phyloP scores from a whole-genome alignment of 2,113 vertebrate genomes.

The Noctilio leporinus region DNA sequence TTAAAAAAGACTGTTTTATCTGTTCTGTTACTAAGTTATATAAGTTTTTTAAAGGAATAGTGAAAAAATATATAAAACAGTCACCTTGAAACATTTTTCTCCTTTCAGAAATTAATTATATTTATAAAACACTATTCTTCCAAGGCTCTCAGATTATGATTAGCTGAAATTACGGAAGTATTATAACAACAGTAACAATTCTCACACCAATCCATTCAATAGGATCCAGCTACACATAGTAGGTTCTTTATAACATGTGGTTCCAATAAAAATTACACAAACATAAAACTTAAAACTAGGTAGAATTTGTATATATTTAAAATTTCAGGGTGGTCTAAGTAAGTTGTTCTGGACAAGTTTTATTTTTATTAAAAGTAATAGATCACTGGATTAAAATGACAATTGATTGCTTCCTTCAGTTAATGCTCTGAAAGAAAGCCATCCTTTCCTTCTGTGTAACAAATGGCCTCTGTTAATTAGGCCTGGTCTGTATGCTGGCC shows the following conservation, averaged over 20 bases:
- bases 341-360: constrained; percentile 27
- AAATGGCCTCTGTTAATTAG: constrained; percentile 42
- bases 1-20: background rate
- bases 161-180: constrained; percentile 30
- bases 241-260: background rate
- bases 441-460: constrained; percentile 16
- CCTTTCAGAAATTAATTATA: constrained; percentile 26
- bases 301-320: constrained; percentile 20
- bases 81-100: constrained; percentile 30
- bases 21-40: background rate
- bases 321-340: constrained; percentile 15
- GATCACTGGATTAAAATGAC: constrained; percentile 1
- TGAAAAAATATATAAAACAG: background rate
- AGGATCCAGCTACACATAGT: background rate
- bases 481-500: constrained; percentile 38
- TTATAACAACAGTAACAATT: constrained; percentile 8
- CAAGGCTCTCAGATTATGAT: background rate
- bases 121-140: constrained; percentile 4
- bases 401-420: constrained; percentile 23
- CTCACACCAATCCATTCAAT: background rate
- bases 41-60: background rate
- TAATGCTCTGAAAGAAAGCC: background rate
- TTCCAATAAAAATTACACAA: constrained; percentile 12
- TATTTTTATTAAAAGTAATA: constrained; percentile 55
- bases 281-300: constrained; percentile 37